Evolutionary conservation across 2,113 vertebrate genomes (phyloP).

Genomic region (Ascaphus truei): DNA sequence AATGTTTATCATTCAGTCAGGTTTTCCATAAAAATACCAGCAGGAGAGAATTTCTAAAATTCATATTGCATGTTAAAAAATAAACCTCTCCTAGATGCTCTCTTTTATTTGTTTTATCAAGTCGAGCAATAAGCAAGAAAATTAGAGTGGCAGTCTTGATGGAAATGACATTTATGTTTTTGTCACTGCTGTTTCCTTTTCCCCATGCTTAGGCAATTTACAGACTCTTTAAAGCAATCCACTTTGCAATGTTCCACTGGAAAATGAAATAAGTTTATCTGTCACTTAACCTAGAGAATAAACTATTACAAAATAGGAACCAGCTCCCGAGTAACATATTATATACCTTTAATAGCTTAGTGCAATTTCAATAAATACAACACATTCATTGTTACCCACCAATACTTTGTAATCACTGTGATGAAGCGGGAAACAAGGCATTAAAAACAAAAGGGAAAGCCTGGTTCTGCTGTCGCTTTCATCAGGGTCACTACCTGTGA

Average conservation of each 20-base stretch:
- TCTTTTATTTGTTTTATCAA: conserved; percentile 76
- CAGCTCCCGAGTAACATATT: conserved; percentile 39
- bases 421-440: too few relatives aligned
- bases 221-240: conserved; percentile 45
- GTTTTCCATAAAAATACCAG: conserved; percentile 74
- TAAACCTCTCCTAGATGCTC: conserved; percentile 53
- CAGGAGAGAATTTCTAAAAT: conserved; percentile 64
- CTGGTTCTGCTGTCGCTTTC: too few relatives aligned
- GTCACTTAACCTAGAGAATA: conserved; percentile 46
- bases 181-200: conserved; percentile 46
- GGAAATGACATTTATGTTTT: conserved; percentile 62
- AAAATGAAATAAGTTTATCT: conserved; percentile 49
- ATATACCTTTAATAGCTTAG: background rate
- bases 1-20: conserved; percentile 56
- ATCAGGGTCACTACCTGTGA: too few relatives aligned
- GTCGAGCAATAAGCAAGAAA: conserved; percentile 72
- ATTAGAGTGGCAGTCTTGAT: conserved; percentile 61
- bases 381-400: background rate
- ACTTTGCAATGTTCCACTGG: conserved; percentile 48
- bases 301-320: background rate
- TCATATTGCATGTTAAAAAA: conserved; percentile 69
- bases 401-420: background rate
- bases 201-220: conserved; percentile 48
- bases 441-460: too few relatives aligned
- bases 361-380: background rate